A percentile compares a stretch with the other conserved stretches of the same genome.
These are phyloP conservation scores for Drosophila subobscura DNA, from an alignment of 1,140 invertebrate species.

Conservation along the genomic window DNA sequence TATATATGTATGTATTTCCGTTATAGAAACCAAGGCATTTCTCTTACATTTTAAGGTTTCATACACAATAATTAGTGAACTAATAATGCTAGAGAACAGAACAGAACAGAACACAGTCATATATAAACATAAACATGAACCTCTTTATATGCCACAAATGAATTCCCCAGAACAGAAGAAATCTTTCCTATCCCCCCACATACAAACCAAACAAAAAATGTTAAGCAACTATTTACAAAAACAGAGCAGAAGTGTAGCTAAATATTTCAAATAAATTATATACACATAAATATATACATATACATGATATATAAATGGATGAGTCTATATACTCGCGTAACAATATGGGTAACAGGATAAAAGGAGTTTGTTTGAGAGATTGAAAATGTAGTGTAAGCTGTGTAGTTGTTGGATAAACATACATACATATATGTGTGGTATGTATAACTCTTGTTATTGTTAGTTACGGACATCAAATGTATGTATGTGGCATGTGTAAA, in stretches of 20 bases:
- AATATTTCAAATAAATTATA: constrained; percentile 69
- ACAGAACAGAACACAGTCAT: too few relatives aligned
- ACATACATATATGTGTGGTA: constrained; percentile 15
- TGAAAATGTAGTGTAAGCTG: constrained; percentile 28
- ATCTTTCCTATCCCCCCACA: constrained; percentile 32
- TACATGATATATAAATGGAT: constrained; percentile 47
- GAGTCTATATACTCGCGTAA: constrained; percentile 57
- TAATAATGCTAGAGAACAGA: constrained; percentile 77
- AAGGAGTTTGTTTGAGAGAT: constrained; percentile 67
- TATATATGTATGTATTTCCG: constrained; percentile 52
- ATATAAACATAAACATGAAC: constrained; percentile 35
- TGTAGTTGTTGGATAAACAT: constrained; percentile 41
- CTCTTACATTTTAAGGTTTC: constrained; percentile 78
- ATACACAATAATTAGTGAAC: constrained; percentile 80
- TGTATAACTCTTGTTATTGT: constrained; percentile 70
- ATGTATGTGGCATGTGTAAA: constrained; percentile 34
- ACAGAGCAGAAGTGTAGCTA: constrained; percentile 69
- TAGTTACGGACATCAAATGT: constrained; percentile 58
- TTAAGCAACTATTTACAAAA: constrained; percentile 78
- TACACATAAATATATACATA: constrained; percentile 48
- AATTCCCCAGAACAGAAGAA: constrained; percentile 31
- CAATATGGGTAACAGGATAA: constrained; percentile 47
- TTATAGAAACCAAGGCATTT: constrained; percentile 77
- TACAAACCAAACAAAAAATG: constrained; percentile 50
- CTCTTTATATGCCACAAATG: constrained; percentile 64